phyloP scores from a whole-genome alignment of 2,113 vertebrate genomes.

The Solenodon paradoxus region DNA sequence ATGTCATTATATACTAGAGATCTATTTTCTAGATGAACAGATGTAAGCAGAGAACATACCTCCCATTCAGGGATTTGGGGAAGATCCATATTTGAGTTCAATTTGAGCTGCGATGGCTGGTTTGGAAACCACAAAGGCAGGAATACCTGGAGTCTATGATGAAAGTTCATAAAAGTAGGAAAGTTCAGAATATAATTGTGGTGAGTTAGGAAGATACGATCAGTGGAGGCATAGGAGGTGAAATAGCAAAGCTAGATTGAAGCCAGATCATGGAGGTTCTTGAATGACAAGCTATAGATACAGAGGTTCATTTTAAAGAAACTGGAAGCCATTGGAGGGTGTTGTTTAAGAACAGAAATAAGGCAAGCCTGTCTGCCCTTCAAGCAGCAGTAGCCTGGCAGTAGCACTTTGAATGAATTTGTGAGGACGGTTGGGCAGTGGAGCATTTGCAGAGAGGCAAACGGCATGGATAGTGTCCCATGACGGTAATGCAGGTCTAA shows the following conservation, averaged over 20 bases:
- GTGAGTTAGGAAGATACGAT: neutral
- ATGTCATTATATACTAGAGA: neutral
- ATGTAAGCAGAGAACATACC: neutral
- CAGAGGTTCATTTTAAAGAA: neutral
- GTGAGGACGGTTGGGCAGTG: neutral
- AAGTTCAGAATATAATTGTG: neutral
- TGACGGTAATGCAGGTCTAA: neutral
- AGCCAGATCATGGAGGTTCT: neutral
- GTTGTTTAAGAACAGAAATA: neutral
- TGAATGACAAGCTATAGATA: neutral
- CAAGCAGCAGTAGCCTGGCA: neutral
- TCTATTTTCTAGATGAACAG: neutral
- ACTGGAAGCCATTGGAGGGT: neutral
- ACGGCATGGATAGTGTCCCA: too few species aligned
- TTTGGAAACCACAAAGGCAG: neutral
- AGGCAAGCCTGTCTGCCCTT: neutral
- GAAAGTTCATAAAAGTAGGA: neutral
- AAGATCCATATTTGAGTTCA: neutral
- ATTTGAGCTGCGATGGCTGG: neutral
- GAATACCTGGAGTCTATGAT: neutral
- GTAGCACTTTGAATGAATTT: neutral
- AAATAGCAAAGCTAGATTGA: neutral
- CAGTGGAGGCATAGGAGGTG: neutral
- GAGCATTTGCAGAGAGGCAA: neutral
- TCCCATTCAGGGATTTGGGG: neutral